Conservation (phyloP, 1,140 invertebrate genomes). For the Amphibalanus amphitrite region DNA sequence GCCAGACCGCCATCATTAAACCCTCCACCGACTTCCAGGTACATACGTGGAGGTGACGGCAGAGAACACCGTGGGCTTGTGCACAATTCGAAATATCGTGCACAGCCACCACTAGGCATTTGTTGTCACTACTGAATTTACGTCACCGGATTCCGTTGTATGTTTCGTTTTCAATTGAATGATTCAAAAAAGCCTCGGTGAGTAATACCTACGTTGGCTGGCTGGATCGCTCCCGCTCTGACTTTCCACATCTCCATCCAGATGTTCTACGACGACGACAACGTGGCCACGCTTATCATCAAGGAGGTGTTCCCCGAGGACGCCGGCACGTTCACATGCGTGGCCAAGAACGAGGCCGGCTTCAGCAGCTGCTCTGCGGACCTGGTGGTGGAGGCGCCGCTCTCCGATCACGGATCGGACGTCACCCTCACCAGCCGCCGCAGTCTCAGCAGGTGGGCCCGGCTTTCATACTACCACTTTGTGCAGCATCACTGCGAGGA, state of each 20-base stretch:
- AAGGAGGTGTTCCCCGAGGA: conserved; percentile 85
- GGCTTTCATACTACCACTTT: too few relatives aligned
- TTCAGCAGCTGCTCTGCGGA: conserved; percentile 88
- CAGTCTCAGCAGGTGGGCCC: conserved; percentile 20
- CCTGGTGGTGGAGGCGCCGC: conserved; percentile 74
- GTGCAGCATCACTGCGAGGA: too few relatives aligned
- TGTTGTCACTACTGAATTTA: too few relatives aligned
- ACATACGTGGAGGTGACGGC: too few relatives aligned
- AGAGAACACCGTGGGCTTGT: too few relatives aligned
- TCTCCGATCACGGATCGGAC: conserved; percentile 75
- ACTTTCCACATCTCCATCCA: conserved; percentile 27
- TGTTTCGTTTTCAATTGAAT: too few relatives aligned
- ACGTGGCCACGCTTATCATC: conserved; percentile 68
- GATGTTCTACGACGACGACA: conserved; percentile 74
- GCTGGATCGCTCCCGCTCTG: too few relatives aligned
- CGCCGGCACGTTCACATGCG: conserved; percentile 76
- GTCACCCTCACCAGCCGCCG: conserved; percentile 32
- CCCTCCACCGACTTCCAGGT: conserved; percentile 59
- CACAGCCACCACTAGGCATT: too few relatives aligned
- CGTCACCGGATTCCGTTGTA: too few relatives aligned
- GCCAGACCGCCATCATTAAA: conserved; percentile 84
- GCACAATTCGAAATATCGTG: too few relatives aligned
- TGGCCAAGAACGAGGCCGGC: conserved; percentile 76
- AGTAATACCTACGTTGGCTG: too few relatives aligned
- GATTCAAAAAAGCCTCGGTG: too few relatives aligned